phyloP scores from a whole-genome alignment of 2,797 vertebrate species.

The Myripristis murdjan region DNA sequence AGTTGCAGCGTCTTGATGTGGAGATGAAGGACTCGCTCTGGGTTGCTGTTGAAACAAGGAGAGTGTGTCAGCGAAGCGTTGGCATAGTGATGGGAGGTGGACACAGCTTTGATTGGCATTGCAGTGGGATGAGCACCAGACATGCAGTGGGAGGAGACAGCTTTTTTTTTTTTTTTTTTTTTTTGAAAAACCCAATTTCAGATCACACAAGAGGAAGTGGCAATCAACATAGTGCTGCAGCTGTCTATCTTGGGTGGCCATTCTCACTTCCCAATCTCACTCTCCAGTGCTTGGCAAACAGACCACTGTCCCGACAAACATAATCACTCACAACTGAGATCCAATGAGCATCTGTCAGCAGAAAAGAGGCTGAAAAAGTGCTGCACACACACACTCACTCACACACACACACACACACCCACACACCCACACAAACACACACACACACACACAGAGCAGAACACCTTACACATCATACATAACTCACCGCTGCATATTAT shows the following conservation, averaged over 20 bases:
- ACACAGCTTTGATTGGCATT: slow-evolving; percentile 57
- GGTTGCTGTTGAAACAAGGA: slow-evolving; percentile 20
- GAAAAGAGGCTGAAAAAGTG: slow-evolving; percentile 12
- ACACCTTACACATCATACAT: slow-evolving; percentile 44
- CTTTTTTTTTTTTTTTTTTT: slow-evolving; percentile 16
- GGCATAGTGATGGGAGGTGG: slow-evolving; percentile 54
- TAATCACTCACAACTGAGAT: slow-evolving; percentile 66
- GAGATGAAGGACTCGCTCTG: slow-evolving; percentile 56
- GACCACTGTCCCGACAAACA: slow-evolving; percentile 69
- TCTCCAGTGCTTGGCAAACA: slow-evolving; percentile 73
- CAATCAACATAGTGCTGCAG: slow-evolving; percentile 64
- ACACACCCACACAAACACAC: too few relatives aligned
- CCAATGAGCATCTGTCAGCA: slow-evolving; percentile 64
- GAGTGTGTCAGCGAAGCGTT: slow-evolving; percentile 46
- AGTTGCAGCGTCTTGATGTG: slow-evolving; percentile 35
- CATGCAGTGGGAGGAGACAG: slow-evolving; percentile 43
- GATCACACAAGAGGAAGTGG: slow-evolving; percentile 73
- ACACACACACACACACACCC: too few relatives aligned
- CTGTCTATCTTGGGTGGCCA: slow-evolving; percentile 71
- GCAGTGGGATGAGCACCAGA: slow-evolving; percentile 42
- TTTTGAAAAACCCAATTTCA: slow-evolving; percentile 64
- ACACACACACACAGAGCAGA: slow-evolving; percentile 43
- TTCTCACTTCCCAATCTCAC: slow-evolving; percentile 72
- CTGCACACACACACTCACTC: slow-evolving; percentile 25
- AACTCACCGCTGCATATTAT: slow-evolving; percentile 42